Conservation (phyloP, 2,888 invertebrate species). For the Invenusta paracnida region DNA sequence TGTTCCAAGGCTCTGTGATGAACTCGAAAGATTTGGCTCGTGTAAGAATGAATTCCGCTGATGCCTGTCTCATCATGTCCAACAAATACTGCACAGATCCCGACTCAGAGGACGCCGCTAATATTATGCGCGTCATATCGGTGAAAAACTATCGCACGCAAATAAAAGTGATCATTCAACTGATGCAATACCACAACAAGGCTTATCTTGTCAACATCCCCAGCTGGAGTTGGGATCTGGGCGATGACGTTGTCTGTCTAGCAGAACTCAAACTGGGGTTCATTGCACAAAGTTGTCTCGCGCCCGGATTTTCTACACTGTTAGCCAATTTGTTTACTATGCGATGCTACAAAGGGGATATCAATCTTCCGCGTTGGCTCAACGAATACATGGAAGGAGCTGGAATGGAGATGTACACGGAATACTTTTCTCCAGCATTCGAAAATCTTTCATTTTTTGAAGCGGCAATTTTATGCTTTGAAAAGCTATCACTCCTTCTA, state of each 20-base stretch:
- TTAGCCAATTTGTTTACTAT: slow-evolving; percentile 99
- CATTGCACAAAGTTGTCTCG: slow-evolving; percentile 97
- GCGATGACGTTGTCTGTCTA: slow-evolving; percentile 97
- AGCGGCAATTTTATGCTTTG: slow-evolving; percentile 99
- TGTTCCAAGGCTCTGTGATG: slow-evolving; percentile 99
- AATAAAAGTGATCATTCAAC: slow-evolving; percentile 96
- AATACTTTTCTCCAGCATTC: slow-evolving; percentile 97
- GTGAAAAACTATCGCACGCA: slow-evolving; percentile 99
- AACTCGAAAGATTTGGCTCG: slow-evolving; percentile 99
- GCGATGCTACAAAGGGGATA: slow-evolving; percentile 66
- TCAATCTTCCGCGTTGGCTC: slow-evolving; percentile 97
- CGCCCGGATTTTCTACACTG: slow-evolving; percentile 99
- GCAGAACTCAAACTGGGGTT: slow-evolving; percentile 98
- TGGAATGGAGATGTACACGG: slow-evolving; percentile 99
- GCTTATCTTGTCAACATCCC: slow-evolving; percentile 99
- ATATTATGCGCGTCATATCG: slow-evolving; percentile 99
- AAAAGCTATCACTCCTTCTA: slow-evolving; percentile 88
- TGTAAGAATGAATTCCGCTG: slow-evolving; percentile 78
- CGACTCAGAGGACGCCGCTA: slow-evolving; percentile 98
- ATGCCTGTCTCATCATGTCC: slow-evolving; percentile 96
- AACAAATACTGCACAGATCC: slow-evolving; percentile 99
- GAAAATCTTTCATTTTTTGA: slow-evolving; percentile 99
- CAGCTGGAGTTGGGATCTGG: slow-evolving; percentile 99
- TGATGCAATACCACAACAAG: slow-evolving; percentile 99
- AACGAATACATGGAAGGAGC: slow-evolving; percentile 99